Conservation (phyloP, 2,113 vertebrate species). For the Nannospalax galili region DNA sequence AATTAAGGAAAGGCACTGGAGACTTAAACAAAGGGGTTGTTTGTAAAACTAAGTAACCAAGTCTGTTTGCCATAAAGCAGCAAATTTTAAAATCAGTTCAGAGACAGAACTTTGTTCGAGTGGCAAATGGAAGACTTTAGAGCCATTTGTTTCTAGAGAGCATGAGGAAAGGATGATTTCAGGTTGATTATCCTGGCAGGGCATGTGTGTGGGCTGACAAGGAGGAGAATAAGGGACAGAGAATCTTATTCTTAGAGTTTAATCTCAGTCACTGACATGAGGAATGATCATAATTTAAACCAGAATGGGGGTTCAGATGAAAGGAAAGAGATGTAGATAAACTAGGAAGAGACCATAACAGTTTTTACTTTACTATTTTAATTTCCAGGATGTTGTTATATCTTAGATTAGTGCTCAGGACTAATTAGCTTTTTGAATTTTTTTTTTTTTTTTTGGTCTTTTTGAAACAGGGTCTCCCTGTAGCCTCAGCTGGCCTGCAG, state of each 20-base stretch:
- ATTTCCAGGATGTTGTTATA: background rate
- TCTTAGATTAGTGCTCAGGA: background rate
- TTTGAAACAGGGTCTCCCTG: too few species aligned
- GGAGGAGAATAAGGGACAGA: background rate
- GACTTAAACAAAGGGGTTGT: background rate
- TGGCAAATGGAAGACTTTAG: conserved; percentile 28
- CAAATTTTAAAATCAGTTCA: conserved; percentile 48
- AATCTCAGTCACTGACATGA: background rate
- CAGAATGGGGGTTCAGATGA: background rate
- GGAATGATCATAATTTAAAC: background rate
- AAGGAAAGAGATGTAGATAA: background rate
- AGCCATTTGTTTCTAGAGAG: conserved; percentile 39
- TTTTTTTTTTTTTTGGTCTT: too few species aligned
- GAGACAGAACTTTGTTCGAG: background rate
- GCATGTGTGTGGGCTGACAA: background rate
- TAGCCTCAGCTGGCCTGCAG: too few species aligned
- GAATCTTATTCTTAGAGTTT: background rate
- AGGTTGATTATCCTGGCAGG: conserved; percentile 29
- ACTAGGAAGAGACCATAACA: background rate
- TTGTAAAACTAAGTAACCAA: background rate
- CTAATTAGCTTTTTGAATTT: too few species aligned
- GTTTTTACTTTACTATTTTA: background rate
- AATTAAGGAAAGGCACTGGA: conserved; percentile 17
- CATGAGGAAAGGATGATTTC: background rate
- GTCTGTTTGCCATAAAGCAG: background rate